Conservation (phyloP, 2,113 vertebrate genomes). For the Trinectes maculatus region DNA sequence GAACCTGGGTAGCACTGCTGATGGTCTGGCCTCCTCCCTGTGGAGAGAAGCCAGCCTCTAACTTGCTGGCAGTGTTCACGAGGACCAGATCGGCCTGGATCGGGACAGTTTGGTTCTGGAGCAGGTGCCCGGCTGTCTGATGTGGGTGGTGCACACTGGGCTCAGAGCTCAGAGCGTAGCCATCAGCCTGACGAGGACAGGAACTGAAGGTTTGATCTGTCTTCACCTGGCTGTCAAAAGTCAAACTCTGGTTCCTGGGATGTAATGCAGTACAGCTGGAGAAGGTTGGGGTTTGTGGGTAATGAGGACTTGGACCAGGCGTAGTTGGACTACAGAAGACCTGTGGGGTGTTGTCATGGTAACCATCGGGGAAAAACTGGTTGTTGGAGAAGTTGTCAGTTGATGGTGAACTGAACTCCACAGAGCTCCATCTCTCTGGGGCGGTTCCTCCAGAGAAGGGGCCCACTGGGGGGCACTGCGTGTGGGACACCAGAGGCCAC, state of each 20-base stretch:
- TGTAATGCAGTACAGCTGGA: slow-evolving; percentile 35
- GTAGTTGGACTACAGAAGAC: slow-evolving; percentile 57
- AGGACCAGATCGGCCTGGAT: slow-evolving; percentile 9
- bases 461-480: slow-evolving; percentile 21
- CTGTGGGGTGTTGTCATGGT: slow-evolving; percentile 22
- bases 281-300: slow-evolving; percentile 46
- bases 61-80: too few species aligned
- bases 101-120: not conserved
- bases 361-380: slow-evolving; percentile 28
- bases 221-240: slow-evolving; percentile 6
- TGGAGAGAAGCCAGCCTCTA: not conserved
- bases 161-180: not conserved
- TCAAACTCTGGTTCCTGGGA: not conserved
- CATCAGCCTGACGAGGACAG: not conserved
- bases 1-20: not conserved
- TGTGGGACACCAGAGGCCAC: slow-evolving; percentile 60
- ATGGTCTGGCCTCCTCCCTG: not conserved
- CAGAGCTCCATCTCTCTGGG: slow-evolving; percentile 35
- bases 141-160: slow-evolving; percentile 3
- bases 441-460: slow-evolving; percentile 4
- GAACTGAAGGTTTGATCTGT: not conserved
- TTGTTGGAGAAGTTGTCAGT: slow-evolving; percentile 17
- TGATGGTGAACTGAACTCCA: slow-evolving; percentile 1
- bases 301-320: slow-evolving; percentile 60
- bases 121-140: not conserved